Base-by-base conservation (phyloP, 2,888 invertebrate genomes). In the Heliconius ismenius region DNA sequence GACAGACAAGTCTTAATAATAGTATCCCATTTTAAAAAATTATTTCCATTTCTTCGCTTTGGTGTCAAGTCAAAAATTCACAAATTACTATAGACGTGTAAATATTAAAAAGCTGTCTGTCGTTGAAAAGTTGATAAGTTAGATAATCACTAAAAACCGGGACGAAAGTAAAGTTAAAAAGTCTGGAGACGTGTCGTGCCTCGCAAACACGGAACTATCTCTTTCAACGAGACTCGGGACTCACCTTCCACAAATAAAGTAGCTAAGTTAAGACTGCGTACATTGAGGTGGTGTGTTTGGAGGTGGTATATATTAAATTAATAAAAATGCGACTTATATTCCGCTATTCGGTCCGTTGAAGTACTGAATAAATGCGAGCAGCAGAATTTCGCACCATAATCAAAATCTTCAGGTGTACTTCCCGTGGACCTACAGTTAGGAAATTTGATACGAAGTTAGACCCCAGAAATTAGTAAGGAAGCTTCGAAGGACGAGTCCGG, bases 171-270 rank as follows among this genome's bases (percentile, higher is more conserved):
- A 84, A 86, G 90, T 89, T 88, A 87, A 90, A 89, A 90, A 89
- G 85, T 88, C 85, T 81, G 75, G 75, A 82, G 81, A 89, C 90
- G 91, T 90, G 90, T 82, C 79, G 79, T 68, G 89, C 79, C 82
- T 89, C 79, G 82, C 79, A 87, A 89, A 84, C 82, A 79, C 73
- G 86, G 88, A 90, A 90, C 92, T 92, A 92, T 92, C 92, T 92
- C 92, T 92, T 92, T 92, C 91, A 88, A 86, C 90, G 87, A 83
- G 86, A 85, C 87, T 89, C 88, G 86, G 82, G 86, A 85, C 87
- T 89, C 86, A 89, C 89, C 91, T 90, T 87, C 84, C 85, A 84
- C 88, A 92, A 91, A 91, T 92, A 92, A 92, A 92, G 90, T 91
- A 90, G 91, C 90, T 78, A 81, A 86, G 85, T 84, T 86, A 84